phyloP scores from a whole-genome alignment of 2,888 invertebrate species.

The Brenthis daphne region DNA sequence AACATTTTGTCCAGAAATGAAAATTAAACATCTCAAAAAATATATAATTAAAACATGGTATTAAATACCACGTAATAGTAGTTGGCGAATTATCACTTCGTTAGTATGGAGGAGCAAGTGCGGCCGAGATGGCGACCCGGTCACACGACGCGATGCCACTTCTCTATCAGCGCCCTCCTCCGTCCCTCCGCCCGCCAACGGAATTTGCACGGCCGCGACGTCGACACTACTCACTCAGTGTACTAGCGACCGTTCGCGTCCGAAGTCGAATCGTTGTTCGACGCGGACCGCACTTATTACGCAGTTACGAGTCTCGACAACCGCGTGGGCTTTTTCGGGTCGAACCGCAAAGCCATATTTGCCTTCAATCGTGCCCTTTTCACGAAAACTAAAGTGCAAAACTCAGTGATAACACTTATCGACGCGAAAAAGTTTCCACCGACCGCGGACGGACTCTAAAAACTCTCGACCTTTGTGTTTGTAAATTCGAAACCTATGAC shows the following conservation, averaged over 20 bases:
- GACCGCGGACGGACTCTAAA: slow-evolving; percentile 60
- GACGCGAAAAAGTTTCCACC: slow-evolving; percentile 71
- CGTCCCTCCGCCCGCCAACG: slow-evolving; percentile 58
- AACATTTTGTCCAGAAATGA: no score
- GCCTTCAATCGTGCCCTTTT: slow-evolving; percentile 23
- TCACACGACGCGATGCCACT: slow-evolving; percentile 66
- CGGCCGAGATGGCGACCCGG: slow-evolving; percentile 52
- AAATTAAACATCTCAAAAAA: neutral
- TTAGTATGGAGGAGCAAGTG: slow-evolving; percentile 42
- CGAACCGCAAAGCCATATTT: slow-evolving; percentile 29
- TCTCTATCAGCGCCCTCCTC: slow-evolving; percentile 66
- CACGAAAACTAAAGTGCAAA: slow-evolving; percentile 31
- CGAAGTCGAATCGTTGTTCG: slow-evolving; percentile 64
- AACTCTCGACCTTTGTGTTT: slow-evolving; percentile 47
- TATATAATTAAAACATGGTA: neutral
- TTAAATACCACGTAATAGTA: slow-evolving; percentile 9
- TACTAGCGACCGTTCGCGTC: slow-evolving; percentile 75
- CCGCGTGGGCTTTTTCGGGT: slow-evolving; percentile 69
- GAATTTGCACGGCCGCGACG: slow-evolving; percentile 62
- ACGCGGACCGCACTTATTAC: slow-evolving; percentile 72
- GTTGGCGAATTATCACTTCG: slow-evolving; percentile 27
- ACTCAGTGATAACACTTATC: slow-evolving; percentile 70
- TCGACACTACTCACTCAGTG: slow-evolving; percentile 62
- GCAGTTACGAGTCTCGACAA: slow-evolving; percentile 72
- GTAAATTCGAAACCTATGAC: slow-evolving; percentile 43